A percentile compares a stretch with the other conserved stretches of the same genome.
Evolutionary conservation across 2,888 invertebrate genomes (phyloP).

Genomic region (Mesorhabditis spiculigera): DNA sequence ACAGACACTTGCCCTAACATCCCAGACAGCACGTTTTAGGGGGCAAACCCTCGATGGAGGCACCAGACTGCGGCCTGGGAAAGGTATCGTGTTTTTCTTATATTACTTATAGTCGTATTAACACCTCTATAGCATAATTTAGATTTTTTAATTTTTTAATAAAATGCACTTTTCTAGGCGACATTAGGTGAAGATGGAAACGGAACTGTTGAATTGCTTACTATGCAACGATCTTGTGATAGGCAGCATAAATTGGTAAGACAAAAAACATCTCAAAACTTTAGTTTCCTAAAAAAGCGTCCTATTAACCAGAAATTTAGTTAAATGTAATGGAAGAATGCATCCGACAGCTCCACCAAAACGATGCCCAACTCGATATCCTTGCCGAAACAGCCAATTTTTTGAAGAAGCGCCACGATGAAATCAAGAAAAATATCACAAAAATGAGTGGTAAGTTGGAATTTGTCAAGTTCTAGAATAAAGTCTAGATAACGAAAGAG

Average conservation of each 20-base stretch:
- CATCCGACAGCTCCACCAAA: constrained; percentile 4
- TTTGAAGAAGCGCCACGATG: not conserved
- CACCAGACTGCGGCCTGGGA: too few species aligned
- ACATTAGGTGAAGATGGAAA: not conserved
- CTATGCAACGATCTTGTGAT: not conserved
- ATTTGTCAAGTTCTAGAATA: not conserved
- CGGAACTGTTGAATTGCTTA: not conserved
- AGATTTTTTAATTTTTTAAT: too few species aligned
- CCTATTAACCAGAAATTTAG: not conserved
- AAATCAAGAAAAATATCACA: not conserved
- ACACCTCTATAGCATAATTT: too few species aligned
- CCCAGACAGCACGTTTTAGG: too few species aligned
- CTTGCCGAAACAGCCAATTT: not conserved
- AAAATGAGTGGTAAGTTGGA: not conserved
- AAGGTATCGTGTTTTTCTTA: too few species aligned
- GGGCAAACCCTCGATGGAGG: too few species aligned
- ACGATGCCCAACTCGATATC: not conserved
- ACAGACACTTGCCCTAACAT: too few species aligned
- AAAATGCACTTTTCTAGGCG: too few species aligned
- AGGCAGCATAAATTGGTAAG: not conserved
- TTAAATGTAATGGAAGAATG: constrained; percentile 4
- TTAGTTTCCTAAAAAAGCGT: too few species aligned
- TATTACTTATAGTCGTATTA: too few species aligned
- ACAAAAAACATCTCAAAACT: too few species aligned
- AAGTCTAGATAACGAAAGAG: constrained; percentile 4